A percentile compares a stretch with the other conserved stretches of the same genome.
Conservation (phyloP, 2,113 vertebrate genomes). For the Colinus virginianus region DNA sequence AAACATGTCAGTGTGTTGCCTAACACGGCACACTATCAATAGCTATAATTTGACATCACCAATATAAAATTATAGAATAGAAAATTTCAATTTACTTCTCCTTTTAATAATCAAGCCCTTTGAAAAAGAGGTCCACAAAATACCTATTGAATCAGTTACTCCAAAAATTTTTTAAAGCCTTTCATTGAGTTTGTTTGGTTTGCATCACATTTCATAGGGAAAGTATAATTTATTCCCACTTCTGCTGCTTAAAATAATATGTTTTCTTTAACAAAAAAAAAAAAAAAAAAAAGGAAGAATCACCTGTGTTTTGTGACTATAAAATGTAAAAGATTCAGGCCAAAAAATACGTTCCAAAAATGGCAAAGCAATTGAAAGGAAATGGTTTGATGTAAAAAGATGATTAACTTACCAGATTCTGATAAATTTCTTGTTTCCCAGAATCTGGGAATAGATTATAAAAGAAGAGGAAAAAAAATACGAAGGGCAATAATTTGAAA, state of each 20-base stretch:
- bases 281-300: background rate
- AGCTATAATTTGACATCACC: background rate
- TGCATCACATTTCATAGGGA: background rate
- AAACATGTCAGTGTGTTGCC: background rate
- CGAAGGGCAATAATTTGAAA: background rate
- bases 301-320: background rate
- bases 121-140: background rate
- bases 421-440: background rate
- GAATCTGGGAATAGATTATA: background rate
- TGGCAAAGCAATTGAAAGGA: background rate
- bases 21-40: background rate
- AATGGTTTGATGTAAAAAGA: background rate
- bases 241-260: background rate
- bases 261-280: background rate
- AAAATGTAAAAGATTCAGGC: conserved; percentile 27
- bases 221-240: background rate
- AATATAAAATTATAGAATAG: background rate
- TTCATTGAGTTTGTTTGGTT: background rate
- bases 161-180: background rate
- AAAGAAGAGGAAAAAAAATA: background rate
- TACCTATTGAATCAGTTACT: background rate
- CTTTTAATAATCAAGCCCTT: background rate
- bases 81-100: background rate
- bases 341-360: background rate
- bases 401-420: background rate